Conservation (phyloP, 2,797 vertebrate genomes). For the Danionella dracula region DNA sequence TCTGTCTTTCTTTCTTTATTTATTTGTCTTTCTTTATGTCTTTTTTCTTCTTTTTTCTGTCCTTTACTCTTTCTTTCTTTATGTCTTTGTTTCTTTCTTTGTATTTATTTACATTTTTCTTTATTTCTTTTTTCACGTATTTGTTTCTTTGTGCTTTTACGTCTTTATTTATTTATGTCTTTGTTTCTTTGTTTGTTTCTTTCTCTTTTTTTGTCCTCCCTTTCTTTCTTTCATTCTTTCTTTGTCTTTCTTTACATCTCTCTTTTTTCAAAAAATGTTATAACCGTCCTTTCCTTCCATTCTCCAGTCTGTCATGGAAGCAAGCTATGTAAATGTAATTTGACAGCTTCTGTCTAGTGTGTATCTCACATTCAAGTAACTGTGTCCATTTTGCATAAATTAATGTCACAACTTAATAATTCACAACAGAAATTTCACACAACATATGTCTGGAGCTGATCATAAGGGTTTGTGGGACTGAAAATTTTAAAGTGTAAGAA, state of each 20-base stretch:
- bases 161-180: too few relatives aligned
- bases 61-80: neutral
- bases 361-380: too few relatives aligned
- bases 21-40: neutral
- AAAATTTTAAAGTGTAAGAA: neutral
- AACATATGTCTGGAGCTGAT: neutral
- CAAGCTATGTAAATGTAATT: too few relatives aligned
- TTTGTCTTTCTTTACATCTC: too few relatives aligned
- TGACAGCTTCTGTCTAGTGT: too few relatives aligned
- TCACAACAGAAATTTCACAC: neutral
- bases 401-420: neutral
- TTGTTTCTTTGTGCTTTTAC: too few relatives aligned
- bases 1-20: too few relatives aligned
- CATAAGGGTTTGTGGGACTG: neutral
- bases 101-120: neutral
- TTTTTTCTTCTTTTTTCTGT: constrained; percentile 3
- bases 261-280: neutral
- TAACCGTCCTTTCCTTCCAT: neutral
- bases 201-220: neutral
- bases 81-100: neutral
- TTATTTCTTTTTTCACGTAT: too few relatives aligned
- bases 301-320: neutral
- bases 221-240: neutral
- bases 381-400: neutral
- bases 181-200: neutral